Evolutionary conservation across 2,888 invertebrate species (phyloP).

Genomic region (Ophion slaviceki): DNA sequence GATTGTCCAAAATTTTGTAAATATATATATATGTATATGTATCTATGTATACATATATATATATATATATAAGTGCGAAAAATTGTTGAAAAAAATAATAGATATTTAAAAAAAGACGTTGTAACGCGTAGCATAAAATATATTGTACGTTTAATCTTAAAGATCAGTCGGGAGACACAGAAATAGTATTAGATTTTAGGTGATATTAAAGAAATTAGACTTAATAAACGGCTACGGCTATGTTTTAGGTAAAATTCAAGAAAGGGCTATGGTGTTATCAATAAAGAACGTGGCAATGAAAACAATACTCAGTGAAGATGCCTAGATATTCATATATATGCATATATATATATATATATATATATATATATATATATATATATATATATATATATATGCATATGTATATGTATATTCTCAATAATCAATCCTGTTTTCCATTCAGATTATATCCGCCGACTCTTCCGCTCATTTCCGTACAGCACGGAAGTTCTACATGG

Average conservation of each 20-base stretch:
- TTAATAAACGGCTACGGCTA: conserved; percentile 49
- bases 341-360: conserved; percentile 39
- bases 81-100: conserved; percentile 49
- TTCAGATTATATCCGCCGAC: conserved; percentile 61
- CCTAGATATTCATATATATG: conserved; percentile 66
- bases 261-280: conserved; percentile 48
- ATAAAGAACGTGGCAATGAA: conserved; percentile 43
- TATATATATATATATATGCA: conserved; percentile 25
- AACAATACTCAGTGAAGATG: conserved; percentile 60
- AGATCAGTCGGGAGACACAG: conserved; percentile 57
- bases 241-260: conserved; percentile 56
- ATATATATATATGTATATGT: conserved; percentile 12
- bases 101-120: conserved; percentile 43
- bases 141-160: conserved; percentile 51
- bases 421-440: conserved; percentile 63
- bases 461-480: conserved; percentile 61
- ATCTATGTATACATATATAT: conserved; percentile 26
- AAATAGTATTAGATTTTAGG: conserved; percentile 48
- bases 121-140: conserved; percentile 57
- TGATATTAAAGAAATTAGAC: conserved; percentile 56
- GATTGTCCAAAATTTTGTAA: conserved; percentile 49
- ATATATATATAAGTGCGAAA: conserved; percentile 42
- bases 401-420: conserved; percentile 41
- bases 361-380: conserved; percentile 39
- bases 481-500: conserved; percentile 49